Base-by-base conservation (phyloP, 53 echinoderm and acorn worm genomes). In the Patiria pectinifera region DNA sequence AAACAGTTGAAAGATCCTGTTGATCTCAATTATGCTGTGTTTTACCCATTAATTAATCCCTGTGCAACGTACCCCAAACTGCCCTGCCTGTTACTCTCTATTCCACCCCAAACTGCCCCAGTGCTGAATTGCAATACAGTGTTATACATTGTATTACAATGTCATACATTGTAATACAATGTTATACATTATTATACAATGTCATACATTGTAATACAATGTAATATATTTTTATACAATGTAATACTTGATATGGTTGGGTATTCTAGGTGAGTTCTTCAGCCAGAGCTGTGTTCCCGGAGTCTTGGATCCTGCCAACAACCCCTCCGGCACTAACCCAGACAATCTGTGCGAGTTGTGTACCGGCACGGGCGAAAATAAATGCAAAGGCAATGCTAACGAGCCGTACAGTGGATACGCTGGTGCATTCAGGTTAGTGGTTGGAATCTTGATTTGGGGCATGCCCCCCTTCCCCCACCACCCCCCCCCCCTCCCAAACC, bases 371-470 rank as follows among this genome's bases (percentile, higher is more conserved):
- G 89, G 78, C 71, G 78, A 6, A 0, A 24, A 93, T 45, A 86
- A 91, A 6, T 96, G 96, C 71, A 86, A 22, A 0, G 26, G 87
- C 48, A 93, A 25, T 62, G 69, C 71, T 15, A 46, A 49, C 45
- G 96, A 96, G 46, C 92, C 92, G 19, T 96, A 94, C 48, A 76
- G 81, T 70, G 80, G 89, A 14, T 90, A 96, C 62, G 23, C 59
- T 77, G 96, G 96, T 2, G 92, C 96, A 6, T 96, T 96, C 47
- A 81, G 96, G 96, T 96, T 47, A 26, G 88, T 69, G n/a, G 18
- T 24, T 85, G 8, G n/a, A 49, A 44, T 43, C 35, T 35, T 35
- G 35, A 35, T 35, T 35, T 35, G 35, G 35, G 35, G 35, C 1
- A 35, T 35, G 0, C 35, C 35, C 35, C 35, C 35, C 6, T 91